phyloP scores from a whole-genome alignment of 1,140 invertebrate species.

The Drosophila pruinosa region DNA sequence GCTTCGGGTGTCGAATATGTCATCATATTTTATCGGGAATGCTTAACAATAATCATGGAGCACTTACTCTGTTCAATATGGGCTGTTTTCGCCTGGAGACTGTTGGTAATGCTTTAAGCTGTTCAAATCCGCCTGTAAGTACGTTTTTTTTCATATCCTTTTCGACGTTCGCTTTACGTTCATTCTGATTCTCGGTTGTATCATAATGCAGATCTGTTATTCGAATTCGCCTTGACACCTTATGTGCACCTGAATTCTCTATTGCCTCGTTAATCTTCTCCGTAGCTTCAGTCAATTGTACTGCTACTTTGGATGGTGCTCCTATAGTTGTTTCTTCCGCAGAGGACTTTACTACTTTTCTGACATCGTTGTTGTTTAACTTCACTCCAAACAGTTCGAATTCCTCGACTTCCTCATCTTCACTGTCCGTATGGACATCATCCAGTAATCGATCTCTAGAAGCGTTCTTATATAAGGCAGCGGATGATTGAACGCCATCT shows the following conservation, averaged over 20 bases:
- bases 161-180: slow-evolving; percentile 83
- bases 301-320: slow-evolving; percentile 23
- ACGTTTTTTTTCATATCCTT: slow-evolving; percentile 86
- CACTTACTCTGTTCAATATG: slow-evolving; percentile 85
- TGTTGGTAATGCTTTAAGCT: slow-evolving; percentile 85
- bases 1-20: slow-evolving; percentile 80
- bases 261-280: slow-evolving; percentile 38
- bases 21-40: slow-evolving; percentile 39
- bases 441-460: neutral
- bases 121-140: slow-evolving; percentile 87
- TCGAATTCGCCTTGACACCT: slow-evolving; percentile 53
- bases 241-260: slow-evolving; percentile 35
- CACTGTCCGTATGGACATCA: slow-evolving; percentile 18
- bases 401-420: slow-evolving; percentile 36
- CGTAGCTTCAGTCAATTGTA: slow-evolving; percentile 31
- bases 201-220: slow-evolving; percentile 83
- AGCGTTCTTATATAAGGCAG: slow-evolving; percentile 11
- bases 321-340: neutral
- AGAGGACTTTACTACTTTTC: slow-evolving; percentile 8
- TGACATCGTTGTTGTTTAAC: slow-evolving; percentile 37
- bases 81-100: slow-evolving; percentile 85
- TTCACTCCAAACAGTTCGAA: slow-evolving; percentile 64
- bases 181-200: slow-evolving; percentile 67
- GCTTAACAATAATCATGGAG: neutral
- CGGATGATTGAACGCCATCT: neutral